Conservation (phyloP, 1,140 invertebrate genomes). For the Camponotus floridanus region DNA sequence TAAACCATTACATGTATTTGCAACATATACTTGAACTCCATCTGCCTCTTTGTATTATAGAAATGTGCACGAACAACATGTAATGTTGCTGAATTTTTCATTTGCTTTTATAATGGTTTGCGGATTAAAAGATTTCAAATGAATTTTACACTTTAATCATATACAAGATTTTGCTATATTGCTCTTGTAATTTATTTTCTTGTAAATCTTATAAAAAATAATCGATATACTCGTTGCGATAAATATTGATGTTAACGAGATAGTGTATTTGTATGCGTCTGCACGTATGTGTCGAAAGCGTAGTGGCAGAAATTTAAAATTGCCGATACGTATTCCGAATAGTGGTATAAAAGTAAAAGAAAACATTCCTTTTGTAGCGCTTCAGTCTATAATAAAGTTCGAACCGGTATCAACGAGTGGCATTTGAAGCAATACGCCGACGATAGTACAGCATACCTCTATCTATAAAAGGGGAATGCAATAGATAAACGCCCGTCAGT, state of each 20-base stretch:
- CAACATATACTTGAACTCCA: slow-evolving; percentile 48
- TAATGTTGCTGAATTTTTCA: neutral
- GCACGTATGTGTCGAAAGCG: neutral
- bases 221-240: neutral
- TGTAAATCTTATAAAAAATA: neutral
- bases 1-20: slow-evolving; percentile 23
- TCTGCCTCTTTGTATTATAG: slow-evolving; percentile 8
- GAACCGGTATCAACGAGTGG: slow-evolving; percentile 75
- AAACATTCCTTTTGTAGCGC: slow-evolving; percentile 44
- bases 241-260: neutral
- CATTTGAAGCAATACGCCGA: slow-evolving; percentile 73
- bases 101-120: neutral
- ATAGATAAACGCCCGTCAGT: slow-evolving; percentile 59
- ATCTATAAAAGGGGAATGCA: slow-evolving; percentile 71
- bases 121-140: neutral
- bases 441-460: slow-evolving; percentile 63
- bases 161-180: neutral
- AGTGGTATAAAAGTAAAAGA: neutral
- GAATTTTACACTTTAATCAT: neutral
- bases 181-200: neutral
- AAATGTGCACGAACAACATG: neutral
- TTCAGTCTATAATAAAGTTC: slow-evolving; percentile 56
- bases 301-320: neutral
- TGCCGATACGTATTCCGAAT: neutral
- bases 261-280: too few relatives aligned